Evolutionary conservation across 2,797 vertebrate species (phyloP).

Genomic region (Notamacropus eugenii): DNA sequence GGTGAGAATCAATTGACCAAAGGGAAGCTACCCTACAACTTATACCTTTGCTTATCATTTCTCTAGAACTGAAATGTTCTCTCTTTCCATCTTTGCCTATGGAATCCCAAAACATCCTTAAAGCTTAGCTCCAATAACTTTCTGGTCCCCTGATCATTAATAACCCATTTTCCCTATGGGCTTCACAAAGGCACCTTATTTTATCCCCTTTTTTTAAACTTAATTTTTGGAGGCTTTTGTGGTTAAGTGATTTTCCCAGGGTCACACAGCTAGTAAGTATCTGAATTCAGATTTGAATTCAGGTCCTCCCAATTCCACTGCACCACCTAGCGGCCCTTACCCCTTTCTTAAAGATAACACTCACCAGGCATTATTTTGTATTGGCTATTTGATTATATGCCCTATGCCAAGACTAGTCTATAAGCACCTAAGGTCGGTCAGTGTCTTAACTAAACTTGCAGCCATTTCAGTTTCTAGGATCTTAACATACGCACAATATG

Average conservation of each 20-base stretch:
- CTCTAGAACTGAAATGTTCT: background rate
- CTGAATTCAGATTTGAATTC: no score
- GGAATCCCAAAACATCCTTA: background rate
- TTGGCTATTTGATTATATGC: background rate
- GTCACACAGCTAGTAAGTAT: no score
- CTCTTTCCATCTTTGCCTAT: background rate
- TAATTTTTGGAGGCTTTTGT: no score
- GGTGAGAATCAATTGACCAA: background rate
- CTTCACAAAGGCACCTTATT: background rate
- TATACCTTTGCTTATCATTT: background rate
- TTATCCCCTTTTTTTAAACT: background rate
- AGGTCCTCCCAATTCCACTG: no score
- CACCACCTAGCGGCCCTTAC: background rate
- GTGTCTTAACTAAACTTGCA: background rate
- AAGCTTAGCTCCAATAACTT: background rate
- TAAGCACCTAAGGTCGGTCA: background rate
- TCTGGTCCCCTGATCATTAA: background rate
- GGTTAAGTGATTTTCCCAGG: no score
- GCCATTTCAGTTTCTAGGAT: background rate
- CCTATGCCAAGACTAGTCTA: background rate
- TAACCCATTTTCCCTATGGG: background rate
- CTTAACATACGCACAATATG: background rate
- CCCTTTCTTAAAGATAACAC: background rate
- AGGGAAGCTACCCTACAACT: background rate
- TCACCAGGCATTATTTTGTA: background rate